Base-by-base conservation (phyloP, 2,797 vertebrate genomes). In the Corythornis leucogaster region DNA sequence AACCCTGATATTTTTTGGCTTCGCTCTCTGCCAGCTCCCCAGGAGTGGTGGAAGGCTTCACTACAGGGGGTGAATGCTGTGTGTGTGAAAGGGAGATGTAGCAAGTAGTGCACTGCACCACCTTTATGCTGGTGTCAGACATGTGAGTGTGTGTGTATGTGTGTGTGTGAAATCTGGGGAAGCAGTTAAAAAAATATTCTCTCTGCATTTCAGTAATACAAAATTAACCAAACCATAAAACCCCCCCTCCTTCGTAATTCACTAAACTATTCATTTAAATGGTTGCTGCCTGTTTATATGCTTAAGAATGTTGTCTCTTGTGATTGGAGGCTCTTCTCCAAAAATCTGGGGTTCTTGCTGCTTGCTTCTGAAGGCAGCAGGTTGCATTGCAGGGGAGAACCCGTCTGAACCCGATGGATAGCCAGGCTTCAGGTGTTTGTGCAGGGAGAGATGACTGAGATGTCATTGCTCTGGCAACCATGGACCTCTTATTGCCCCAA, bases 1-100 rank as follows among this genome's bases (percentile, higher is more conserved):
- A 95, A 90, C 86, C 90, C 81, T 35, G 16, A 90, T 81, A 78
- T 84, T 92, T 96, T 88, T 95, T 78, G 68, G 86, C 80, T 83
- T 93, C 70, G 38, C 89, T 90, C 82, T 61, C 69, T 95, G 71
- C 87, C 80, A 90, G 55, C 74, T 86, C 82, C 33, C 46, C 51
- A 58, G 84, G 78, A 86, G 30, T 20, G 42, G 25, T 42, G 35
- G 62, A 63, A 79, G 46, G 40, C 30, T 58, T 89, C 80, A 80
- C 73, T n/a, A 38, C 30, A 54, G 71, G 69, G 77, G 71, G 46
- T 30, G 67, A 67, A 28, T 9, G 22, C 26, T 82, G 76, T 69
- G 4, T 53, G 6, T 61, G 91, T 95, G 70, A 84, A 73, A 74
- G 54, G 61, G 40, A 92, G 71, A 68, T 11, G 15, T 43, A 85